A percentile compares a stretch with the other conserved stretches of the same genome.
Conservation (phyloP, 2,113 vertebrate species). For the Siniperca knerii region DNA sequence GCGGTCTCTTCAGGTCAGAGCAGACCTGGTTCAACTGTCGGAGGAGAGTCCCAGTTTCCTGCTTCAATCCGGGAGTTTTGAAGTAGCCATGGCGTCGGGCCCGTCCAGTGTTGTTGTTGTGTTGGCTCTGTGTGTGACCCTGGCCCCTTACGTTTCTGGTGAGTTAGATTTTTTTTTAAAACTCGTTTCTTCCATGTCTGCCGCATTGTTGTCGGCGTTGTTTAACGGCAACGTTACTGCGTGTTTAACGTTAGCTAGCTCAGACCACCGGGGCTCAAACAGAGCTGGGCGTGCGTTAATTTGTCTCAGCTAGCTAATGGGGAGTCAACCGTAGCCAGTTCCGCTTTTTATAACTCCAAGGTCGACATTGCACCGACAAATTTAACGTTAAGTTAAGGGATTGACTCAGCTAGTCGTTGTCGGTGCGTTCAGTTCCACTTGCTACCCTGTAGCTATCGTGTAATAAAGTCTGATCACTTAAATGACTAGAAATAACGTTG, state of each 20-base stretch:
- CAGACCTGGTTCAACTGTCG: neutral
- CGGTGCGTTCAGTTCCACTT: neutral
- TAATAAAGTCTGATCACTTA: neutral
- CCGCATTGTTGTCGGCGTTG: rapidly evolving
- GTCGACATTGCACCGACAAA: neutral
- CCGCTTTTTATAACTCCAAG: neutral
- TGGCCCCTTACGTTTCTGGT: conserved; percentile 61
- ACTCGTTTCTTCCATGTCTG: neutral
- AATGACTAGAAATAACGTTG: neutral
- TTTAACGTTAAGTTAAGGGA: neutral
- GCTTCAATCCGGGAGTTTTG: neutral
- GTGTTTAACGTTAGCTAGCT: neutral
- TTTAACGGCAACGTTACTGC: neutral
- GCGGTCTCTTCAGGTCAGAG: neutral
- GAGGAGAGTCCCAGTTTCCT: neutral
- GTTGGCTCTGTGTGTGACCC: conserved; percentile 24
- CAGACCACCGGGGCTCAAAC: neutral
- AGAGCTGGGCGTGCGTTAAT: rapidly evolving
- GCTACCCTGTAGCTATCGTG: neutral
- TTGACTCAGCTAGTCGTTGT: neutral
- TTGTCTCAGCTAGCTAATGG: neutral
- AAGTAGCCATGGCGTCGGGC: conserved; percentile 67
- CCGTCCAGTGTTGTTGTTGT: conserved; percentile 30
- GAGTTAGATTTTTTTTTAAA: conserved; percentile 18
- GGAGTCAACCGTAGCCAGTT: neutral